Evolutionary conservation across 2,797 vertebrate genomes (phyloP).

Genomic region (Hyperoplus immaculatus): DNA sequence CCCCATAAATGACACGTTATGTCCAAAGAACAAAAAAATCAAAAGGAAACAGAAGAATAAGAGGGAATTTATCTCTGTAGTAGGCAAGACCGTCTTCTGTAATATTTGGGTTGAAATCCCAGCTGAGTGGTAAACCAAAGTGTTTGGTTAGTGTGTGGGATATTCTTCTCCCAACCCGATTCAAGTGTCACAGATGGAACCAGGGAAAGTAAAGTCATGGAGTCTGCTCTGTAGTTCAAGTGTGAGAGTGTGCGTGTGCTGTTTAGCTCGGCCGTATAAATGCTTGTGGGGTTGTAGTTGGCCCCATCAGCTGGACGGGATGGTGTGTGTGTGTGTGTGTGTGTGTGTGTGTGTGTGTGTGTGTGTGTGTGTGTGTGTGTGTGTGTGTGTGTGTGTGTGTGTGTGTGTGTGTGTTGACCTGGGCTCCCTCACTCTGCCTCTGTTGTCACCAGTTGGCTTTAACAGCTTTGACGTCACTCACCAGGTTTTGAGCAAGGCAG

Average conservation of each 20-base stretch:
- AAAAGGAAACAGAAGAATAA: slow-evolving; percentile 34
- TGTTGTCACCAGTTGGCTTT: slow-evolving; percentile 93
- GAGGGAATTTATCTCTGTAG: slow-evolving; percentile 33
- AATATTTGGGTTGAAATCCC: slow-evolving; percentile 65
- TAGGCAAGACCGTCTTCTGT: slow-evolving; percentile 49
- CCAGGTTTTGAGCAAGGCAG: slow-evolving; percentile 93
- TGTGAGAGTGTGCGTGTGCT: slow-evolving; percentile 49
- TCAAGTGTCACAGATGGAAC: slow-evolving; percentile 51
- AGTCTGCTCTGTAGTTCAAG: slow-evolving; percentile 23
- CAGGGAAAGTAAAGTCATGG: slow-evolving; percentile 44
- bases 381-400: no score
- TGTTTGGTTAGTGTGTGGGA: slow-evolving; percentile 59
- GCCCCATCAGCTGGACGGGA: slow-evolving; percentile 40
- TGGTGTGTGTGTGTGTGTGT: slow-evolving; percentile 25
- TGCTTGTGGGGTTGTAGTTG: background rate
- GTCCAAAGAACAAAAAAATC: slow-evolving; percentile 46
- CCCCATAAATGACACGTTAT: slow-evolving; percentile 58
- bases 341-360: no score
- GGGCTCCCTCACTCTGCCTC: slow-evolving; percentile 22
- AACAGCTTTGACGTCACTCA: slow-evolving; percentile 92
- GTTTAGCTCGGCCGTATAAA: slow-evolving; percentile 50
- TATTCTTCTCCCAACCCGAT: slow-evolving; percentile 22
- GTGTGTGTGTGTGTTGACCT: slow-evolving; percentile 17
- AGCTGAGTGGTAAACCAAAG: slow-evolving; percentile 69
- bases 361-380: no score